These are phyloP conservation scores for Calyptommatus sinebrachiatus DNA, from an alignment of 2,113 vertebrate species.

Conservation along the genomic window DNA sequence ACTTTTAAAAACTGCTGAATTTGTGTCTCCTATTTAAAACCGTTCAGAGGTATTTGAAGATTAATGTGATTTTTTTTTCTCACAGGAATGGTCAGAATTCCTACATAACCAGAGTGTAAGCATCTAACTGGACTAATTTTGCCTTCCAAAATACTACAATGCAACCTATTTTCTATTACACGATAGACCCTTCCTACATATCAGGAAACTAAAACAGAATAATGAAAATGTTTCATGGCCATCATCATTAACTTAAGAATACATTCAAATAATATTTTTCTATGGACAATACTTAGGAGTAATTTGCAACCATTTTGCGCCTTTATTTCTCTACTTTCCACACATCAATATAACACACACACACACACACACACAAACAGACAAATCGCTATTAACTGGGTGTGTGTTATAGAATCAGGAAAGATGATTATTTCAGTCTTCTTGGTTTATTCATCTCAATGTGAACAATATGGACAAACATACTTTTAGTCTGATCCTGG, in stretches of 20 bases:
- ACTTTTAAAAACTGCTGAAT: constrained; percentile 14
- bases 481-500: not conserved
- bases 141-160: not conserved
- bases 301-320: not conserved
- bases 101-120: constrained; percentile 18
- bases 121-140: constrained; percentile 35
- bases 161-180: not conserved
- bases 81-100: constrained; percentile 33
- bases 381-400: not conserved
- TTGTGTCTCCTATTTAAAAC: constrained; percentile 27
- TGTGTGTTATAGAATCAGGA: not conserved
- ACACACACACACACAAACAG: too few relatives aligned
- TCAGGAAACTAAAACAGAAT: not conserved
- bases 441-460: too few relatives aligned
- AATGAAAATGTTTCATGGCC: not conserved
- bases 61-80: constrained; percentile 26
- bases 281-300: not conserved
- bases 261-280: constrained; percentile 37
- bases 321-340: not conserved
- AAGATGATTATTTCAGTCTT: not conserved
- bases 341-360: not conserved
- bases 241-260: not conserved
- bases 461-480: not conserved
- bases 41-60: constrained; percentile 38
- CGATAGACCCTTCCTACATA: not conserved